These are phyloP conservation scores for Aurelia aurita DNA, from an alignment of 30 jellyfish, hydroid and myxozoan genomes.

Conservation along the genomic window DNA sequence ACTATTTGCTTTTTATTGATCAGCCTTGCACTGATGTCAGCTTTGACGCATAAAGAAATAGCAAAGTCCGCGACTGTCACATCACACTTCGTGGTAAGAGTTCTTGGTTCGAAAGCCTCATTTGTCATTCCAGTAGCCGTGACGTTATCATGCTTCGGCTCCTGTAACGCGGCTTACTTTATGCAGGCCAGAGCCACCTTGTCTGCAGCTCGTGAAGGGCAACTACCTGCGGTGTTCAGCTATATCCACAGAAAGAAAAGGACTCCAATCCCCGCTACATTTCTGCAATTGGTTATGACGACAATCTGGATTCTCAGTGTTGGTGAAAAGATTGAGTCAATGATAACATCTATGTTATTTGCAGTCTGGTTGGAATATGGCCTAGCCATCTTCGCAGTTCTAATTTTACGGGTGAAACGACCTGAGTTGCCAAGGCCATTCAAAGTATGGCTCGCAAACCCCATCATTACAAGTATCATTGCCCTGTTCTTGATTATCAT, in stretches of 20 bases:
- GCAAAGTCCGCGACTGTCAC: constrained; percentile 15
- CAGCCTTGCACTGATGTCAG: background rate
- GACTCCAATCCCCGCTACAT: constrained; percentile 19
- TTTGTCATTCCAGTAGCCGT: constrained; percentile 2
- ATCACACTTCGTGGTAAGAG: background rate
- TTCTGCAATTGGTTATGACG: background rate
- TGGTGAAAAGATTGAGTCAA: background rate
- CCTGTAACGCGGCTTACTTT: background rate
- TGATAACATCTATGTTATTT: background rate
- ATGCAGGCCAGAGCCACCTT: constrained; percentile 2
- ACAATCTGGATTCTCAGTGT: background rate
- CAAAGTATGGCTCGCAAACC: constrained; percentile 44
- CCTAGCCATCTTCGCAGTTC: constrained; percentile 22
- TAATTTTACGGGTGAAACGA: constrained; percentile 4
- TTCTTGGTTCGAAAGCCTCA: background rate
- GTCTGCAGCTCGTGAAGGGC: constrained; percentile 36
- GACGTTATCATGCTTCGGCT: constrained; percentile 20
- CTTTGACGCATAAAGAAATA: background rate
- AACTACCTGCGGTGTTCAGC: background rate
- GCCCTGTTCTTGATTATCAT: constrained; percentile 3
- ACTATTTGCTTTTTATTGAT: background rate
- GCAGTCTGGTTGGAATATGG: constrained; percentile 28
- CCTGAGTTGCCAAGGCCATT: constrained; percentile 31
- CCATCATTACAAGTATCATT: constrained; percentile 11
- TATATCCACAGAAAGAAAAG: background rate